Evolutionary conservation across 1,140 invertebrate genomes (phyloP), one percentile per base, ranked within the genome.

Genomic region (Zaprionus lachaisei): DNA sequence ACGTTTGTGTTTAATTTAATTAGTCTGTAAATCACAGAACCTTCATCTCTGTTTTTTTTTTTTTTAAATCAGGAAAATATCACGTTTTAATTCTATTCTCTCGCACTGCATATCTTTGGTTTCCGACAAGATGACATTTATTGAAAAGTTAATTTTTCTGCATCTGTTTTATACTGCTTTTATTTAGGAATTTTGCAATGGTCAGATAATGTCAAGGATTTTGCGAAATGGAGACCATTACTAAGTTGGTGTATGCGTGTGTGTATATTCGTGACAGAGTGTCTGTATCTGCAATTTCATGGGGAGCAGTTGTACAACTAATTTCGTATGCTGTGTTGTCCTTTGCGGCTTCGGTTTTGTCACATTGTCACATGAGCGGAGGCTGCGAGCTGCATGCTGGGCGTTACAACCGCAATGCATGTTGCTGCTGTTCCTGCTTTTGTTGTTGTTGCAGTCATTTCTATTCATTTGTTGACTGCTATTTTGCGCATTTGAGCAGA

Each of bases 261-360:
- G 12, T 49, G 17, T 41, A 9, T 34, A 11, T 9, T 34, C 11
- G 31, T 34, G 31, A 34, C 31, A 34, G 31, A 34, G 31, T 34
- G 34, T 20, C 38, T 62, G n/a, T 51, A 11, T 44, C 14, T 28
- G 51, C 38, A 67, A 66, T 70, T 62, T 66, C 60, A 72, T 68
- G 51, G 31, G 41, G 44, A 51, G 44, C 54, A 47, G 20, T 20
- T 24, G 51, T 63, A 69, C 60, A 87, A 84, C 84, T 89, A 87
- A 87, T 87, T 87, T 81, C 56, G 81, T 69, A 84, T 89, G 80
- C 73, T 86, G 77, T 84, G 74, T 87, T 89, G 81, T 81, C 78
- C 78, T 87, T 79, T 89, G 78, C 81, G 85, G 84, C 81, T 87
- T 87, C 81, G 73, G 78, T 84, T 79, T 85, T 85, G 82, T 79